Conservation (phyloP, 1,140 invertebrate species). For the Hycleus phaleratus region DNA sequence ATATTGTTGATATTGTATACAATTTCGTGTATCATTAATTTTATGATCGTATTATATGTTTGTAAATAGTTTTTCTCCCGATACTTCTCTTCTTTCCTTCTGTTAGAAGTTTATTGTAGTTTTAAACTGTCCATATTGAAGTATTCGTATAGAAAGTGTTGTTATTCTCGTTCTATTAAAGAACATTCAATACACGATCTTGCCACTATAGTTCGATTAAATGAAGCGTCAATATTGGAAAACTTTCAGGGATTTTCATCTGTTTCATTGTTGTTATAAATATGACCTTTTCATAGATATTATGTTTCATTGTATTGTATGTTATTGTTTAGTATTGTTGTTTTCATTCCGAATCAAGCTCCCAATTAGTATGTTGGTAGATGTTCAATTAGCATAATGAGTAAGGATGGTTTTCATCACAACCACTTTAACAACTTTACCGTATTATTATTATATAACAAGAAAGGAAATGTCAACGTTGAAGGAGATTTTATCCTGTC, state of each 20-base stretch:
- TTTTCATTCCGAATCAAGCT: too few relatives aligned
- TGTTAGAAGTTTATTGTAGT: not conserved
- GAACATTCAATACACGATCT: not conserved
- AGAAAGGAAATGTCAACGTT: too few relatives aligned
- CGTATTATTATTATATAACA: too few relatives aligned
- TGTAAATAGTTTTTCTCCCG: too few relatives aligned
- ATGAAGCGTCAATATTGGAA: conserved; percentile 9
- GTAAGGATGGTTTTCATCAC: conserved; percentile 11
- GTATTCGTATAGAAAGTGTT: too few relatives aligned
- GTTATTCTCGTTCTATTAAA: not conserved
- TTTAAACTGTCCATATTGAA: too few relatives aligned
- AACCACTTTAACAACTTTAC: conserved; percentile 1
- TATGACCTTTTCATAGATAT: not conserved
- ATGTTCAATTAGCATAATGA: conserved; percentile 20
- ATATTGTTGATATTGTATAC: conserved; percentile 15
- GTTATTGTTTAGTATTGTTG: too few relatives aligned
- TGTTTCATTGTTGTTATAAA: not conserved
- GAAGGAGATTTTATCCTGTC: too few relatives aligned
- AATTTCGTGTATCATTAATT: conserved; percentile 18
- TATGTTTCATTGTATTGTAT: not conserved
- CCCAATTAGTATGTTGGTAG: not conserved
- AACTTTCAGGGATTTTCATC: conserved; percentile 1
- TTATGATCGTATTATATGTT: not conserved
- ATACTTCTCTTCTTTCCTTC: too few relatives aligned
- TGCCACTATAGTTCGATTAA: not conserved